Percentiles rank a stretch among this genome's conserved stretches.
Evolutionary conservation across 2,888 invertebrate genomes (phyloP).

Genomic region (Aplocera efformata): DNA sequence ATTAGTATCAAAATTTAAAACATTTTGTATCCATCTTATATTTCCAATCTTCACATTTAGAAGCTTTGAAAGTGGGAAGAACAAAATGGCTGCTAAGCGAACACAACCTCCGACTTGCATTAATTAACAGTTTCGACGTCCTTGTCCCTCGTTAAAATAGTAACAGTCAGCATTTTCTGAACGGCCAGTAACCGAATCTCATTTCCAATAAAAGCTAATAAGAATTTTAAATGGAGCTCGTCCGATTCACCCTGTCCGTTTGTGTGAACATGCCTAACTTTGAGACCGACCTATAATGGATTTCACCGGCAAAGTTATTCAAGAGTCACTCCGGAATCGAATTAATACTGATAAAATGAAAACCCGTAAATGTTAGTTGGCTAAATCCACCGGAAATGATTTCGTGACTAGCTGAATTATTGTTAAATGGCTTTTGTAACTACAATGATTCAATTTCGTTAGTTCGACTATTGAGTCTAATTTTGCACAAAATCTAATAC

Average conservation of each 20-base stretch:
- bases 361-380: slow-evolving; percentile 29
- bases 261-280: slow-evolving; percentile 37
- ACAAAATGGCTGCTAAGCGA: background rate
- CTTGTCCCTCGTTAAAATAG: slow-evolving; percentile 17
- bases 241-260: slow-evolving; percentile 31
- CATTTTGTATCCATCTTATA: no score
- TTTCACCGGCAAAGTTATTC: slow-evolving; percentile 38
- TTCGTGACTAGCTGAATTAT: slow-evolving; percentile 35
- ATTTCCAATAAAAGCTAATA: slow-evolving; percentile 43
- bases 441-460: slow-evolving; percentile 14
- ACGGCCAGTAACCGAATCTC: slow-evolving; percentile 39
- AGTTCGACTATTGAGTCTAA: slow-evolving; percentile 3
- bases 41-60: no score
- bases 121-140: slow-evolving; percentile 11
- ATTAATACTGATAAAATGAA: slow-evolving; percentile 40
- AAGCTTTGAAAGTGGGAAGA: no score
- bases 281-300: slow-evolving; percentile 41
- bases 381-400: slow-evolving; percentile 31
- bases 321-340: slow-evolving; percentile 44
- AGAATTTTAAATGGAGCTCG: slow-evolving; percentile 45
- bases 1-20: no score
- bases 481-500: slow-evolving; percentile 1
- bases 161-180: slow-evolving; percentile 21
- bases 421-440: slow-evolving; percentile 29
- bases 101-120: slow-evolving; percentile 2